These are phyloP conservation scores for Hippopotamus amphibius DNA, from an alignment of 2,113 vertebrate species.

Conservation along the genomic window DNA sequence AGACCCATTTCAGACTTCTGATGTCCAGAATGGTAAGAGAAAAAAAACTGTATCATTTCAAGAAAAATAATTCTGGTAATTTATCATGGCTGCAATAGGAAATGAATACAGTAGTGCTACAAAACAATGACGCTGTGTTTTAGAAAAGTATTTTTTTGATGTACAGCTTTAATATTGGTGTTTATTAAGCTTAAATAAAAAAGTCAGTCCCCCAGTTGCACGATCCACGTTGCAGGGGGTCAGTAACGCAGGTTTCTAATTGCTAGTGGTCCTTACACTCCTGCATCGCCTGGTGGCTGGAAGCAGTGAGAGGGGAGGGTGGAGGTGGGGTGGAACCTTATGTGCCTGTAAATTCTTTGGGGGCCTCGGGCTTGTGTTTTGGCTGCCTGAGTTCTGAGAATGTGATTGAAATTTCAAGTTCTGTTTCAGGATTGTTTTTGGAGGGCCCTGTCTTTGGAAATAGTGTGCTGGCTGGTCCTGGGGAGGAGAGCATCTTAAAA, in stretches of 20 bases:
- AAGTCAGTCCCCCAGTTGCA: not conserved
- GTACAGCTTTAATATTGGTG: not conserved
- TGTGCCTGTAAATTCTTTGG: fast-evolving
- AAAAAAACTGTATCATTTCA: not conserved
- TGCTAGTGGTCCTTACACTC: fast-evolving
- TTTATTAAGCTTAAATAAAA: not conserved
- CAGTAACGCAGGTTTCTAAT: fast-evolving
- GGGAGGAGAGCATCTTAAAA: not conserved
- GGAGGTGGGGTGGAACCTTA: not conserved
- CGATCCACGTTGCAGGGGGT: no score
- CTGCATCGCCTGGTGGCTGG: not conserved
- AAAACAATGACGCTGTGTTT: not conserved
- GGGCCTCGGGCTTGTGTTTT: not conserved
- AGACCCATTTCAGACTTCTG: not conserved
- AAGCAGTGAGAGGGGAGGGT: not conserved
- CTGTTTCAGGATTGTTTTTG: not conserved
- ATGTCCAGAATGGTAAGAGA: not conserved
- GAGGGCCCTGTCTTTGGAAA: not conserved
- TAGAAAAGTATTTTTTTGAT: not conserved
- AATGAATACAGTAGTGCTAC: fast-evolving
- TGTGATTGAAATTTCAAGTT: not conserved
- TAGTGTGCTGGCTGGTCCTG: not conserved
- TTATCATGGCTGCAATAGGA: not conserved
- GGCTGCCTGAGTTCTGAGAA: not conserved
- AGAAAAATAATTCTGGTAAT: not conserved